phyloP scores from a whole-genome alignment of 1,140 invertebrate genomes.

The Pseudachorutes palmiensis region DNA sequence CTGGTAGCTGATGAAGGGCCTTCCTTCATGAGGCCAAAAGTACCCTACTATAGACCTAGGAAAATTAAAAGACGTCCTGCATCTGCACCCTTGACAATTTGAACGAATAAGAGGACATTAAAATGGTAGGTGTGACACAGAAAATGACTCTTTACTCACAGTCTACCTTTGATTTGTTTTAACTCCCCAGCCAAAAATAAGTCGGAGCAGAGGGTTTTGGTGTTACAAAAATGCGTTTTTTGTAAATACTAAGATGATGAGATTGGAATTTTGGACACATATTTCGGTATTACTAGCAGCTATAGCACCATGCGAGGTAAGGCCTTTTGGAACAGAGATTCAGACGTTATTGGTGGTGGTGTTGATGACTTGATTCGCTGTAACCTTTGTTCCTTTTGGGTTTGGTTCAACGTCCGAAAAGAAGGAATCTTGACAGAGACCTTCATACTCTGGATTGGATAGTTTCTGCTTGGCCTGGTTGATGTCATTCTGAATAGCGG shows the following conservation, averaged over 20 bases:
- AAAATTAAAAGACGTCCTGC: neutral
- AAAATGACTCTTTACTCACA: no score
- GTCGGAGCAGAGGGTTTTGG: no score
- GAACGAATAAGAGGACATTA: no score
- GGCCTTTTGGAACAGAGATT: no score
- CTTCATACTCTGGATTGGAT: conserved; percentile 44
- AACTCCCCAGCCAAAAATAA: no score
- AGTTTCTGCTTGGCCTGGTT: conserved; percentile 51
- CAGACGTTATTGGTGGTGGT: neutral
- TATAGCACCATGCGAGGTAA: no score
- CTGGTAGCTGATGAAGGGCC: conserved; percentile 8
- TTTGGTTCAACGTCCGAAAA: conserved; percentile 3
- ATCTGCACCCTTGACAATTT: neutral
- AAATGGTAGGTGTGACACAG: no score
- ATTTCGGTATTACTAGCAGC: no score
- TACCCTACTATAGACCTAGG: neutral
- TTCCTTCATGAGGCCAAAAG: neutral
- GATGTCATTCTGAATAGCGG: conserved; percentile 68
- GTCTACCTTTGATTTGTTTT: no score
- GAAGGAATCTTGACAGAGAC: conserved; percentile 10
- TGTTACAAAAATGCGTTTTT: no score
- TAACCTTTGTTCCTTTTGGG: neutral
- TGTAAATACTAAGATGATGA: no score
- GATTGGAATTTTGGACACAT: no score
- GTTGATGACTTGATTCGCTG: neutral